phyloP scores from a whole-genome alignment of 2,888 invertebrate genomes.

The Campoplex capitator region DNA sequence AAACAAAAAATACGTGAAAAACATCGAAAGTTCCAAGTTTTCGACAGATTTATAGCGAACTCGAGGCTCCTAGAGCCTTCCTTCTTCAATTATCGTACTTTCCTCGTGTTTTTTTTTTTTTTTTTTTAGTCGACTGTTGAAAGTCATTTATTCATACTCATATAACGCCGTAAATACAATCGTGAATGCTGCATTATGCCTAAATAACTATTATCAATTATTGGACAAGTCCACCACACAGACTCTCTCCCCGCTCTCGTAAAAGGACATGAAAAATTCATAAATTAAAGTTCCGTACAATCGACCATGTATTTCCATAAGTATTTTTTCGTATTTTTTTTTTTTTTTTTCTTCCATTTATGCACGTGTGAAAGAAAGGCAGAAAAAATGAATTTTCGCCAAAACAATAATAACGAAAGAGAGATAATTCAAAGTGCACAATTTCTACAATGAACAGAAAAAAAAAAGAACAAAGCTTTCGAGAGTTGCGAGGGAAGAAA shows the following conservation, averaged over 20 bases:
- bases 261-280: neutral
- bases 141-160: slow-evolving; percentile 70
- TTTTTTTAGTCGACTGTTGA: slow-evolving; percentile 59
- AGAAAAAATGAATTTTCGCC: no score
- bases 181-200: slow-evolving; percentile 70
- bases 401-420: neutral
- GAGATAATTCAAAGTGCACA: slow-evolving; percentile 38
- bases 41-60: neutral
- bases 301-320: no score
- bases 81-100: neutral
- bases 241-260: slow-evolving; percentile 60
- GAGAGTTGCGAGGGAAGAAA: neutral
- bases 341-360: no score
- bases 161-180: slow-evolving; percentile 71
- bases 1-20: neutral
- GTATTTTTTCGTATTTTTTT: no score
- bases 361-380: no score
- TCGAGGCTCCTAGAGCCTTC: neutral
- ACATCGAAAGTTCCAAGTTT: neutral
- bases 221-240: slow-evolving; percentile 63
- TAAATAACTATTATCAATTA: slow-evolving; percentile 68
- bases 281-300: slow-evolving; percentile 1
- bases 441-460: slow-evolving; percentile 48
- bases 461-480: slow-evolving; percentile 10
- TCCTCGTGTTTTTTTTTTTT: neutral